A percentile compares a stretch with the other conserved stretches of the same genome.
These are phyloP conservation scores for Dendrolimus punctatus DNA, from an alignment of 1,140 invertebrate genomes.

Conservation along the genomic window DNA sequence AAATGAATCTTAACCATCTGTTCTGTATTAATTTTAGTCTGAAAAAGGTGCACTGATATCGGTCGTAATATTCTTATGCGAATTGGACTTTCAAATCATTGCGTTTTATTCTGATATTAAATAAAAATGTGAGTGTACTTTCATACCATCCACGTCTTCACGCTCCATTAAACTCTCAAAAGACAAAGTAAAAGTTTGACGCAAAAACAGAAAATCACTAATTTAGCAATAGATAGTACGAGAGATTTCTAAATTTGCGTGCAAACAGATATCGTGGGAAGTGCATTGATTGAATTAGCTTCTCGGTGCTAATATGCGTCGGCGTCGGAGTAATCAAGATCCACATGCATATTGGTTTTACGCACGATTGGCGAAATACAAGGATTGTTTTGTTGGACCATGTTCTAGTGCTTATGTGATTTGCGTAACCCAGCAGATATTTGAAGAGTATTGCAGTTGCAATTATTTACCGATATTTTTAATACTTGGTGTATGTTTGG, in stretches of 20 bases:
- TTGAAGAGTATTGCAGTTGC: too few relatives aligned
- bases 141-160: background rate
- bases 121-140: background rate
- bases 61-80: too few relatives aligned
- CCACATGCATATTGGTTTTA: slow-evolving; percentile 18
- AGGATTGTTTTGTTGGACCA: slow-evolving; percentile 15
- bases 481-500: too few relatives aligned
- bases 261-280: slow-evolving; percentile 33
- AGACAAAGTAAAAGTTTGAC: background rate
- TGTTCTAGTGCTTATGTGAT: slow-evolving; percentile 9
- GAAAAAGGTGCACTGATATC: too few relatives aligned
- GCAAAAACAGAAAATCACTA: background rate
- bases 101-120: too few relatives aligned
- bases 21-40: too few relatives aligned
- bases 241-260: slow-evolving; percentile 22
- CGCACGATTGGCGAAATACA: slow-evolving; percentile 18
- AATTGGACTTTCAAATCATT: too few relatives aligned
- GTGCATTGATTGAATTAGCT: slow-evolving; percentile 39
- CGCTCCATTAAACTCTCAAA: background rate
- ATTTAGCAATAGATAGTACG: slow-evolving; percentile 3
- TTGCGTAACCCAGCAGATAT: background rate
- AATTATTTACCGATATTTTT: too few relatives aligned
- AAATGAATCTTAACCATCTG: too few relatives aligned
- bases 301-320: slow-evolving; percentile 19
- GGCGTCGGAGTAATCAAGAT: slow-evolving; percentile 15